Evolutionary conservation across 2,888 invertebrate species (phyloP).

Genomic region (Cylloceria caligata): DNA sequence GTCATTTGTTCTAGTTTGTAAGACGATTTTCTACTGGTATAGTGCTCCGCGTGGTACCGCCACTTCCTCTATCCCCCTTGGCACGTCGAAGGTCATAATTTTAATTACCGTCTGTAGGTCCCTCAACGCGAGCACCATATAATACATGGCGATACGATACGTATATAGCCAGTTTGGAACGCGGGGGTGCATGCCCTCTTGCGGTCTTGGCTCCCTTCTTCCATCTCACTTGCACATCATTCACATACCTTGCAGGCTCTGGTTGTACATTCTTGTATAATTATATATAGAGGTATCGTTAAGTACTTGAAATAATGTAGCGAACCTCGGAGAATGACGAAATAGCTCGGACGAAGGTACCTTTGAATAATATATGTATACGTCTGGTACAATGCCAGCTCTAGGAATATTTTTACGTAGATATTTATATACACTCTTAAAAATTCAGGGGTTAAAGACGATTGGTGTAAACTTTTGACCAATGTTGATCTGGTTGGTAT

Average conservation of each 20-base stretch:
- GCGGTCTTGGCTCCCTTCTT: conserved; percentile 31
- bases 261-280: conserved; percentile 25
- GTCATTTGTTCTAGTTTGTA: conserved; percentile 65
- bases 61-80: conserved; percentile 20
- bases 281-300: conserved; percentile 42
- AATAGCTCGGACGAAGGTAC: conserved; percentile 26
- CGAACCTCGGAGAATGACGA: conserved; percentile 42
- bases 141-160: conserved; percentile 1
- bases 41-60: conserved; percentile 8
- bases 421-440: too few relatives aligned
- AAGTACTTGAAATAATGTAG: conserved; percentile 48
- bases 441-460: too few relatives aligned
- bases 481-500: too few relatives aligned
- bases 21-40: conserved; percentile 58
- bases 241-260: conserved; percentile 33
- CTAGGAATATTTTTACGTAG: background rate
- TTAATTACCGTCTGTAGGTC: conserved; percentile 58
- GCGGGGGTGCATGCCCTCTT: conserved; percentile 17
- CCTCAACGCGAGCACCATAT: conserved; percentile 13
- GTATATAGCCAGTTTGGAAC: conserved; percentile 8
- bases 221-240: conserved; percentile 28
- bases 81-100: conserved; percentile 64
- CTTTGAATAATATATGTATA: conserved; percentile 5
- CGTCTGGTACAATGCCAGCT: background rate
- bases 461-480: too few relatives aligned